Evolutionary conservation across 2,888 invertebrate species (phyloP).

Genomic region (Aspidiotus rigidus): DNA sequence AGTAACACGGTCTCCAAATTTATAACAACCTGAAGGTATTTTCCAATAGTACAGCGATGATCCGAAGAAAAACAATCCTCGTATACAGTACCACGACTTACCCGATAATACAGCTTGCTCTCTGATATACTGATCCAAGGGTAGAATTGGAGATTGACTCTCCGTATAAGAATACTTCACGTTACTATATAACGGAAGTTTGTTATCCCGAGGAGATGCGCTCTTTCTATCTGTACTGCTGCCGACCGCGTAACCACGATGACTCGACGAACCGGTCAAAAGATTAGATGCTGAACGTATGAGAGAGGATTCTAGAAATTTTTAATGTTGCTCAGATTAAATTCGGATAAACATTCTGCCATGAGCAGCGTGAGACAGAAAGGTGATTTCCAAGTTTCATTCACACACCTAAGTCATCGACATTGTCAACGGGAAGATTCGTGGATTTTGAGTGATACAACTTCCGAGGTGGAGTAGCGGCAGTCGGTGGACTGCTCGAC

Average conservation of each 20-base stretch:
- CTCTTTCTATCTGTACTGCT: conserved; percentile 30
- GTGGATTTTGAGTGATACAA: conserved; percentile 30
- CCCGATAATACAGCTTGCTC: conserved; percentile 72
- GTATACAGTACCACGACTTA: conserved; percentile 38
- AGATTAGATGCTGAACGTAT: conserved; percentile 32
- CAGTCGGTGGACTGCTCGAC: conserved; percentile 38
- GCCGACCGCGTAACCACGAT: conserved; percentile 22
- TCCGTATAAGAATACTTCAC: conserved; percentile 43
- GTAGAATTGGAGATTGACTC: conserved; percentile 55
- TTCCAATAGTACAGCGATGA: neutral
- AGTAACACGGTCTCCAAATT: conserved; percentile 57
- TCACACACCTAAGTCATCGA: neutral
- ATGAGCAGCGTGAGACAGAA: no score
- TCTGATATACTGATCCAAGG: conserved; percentile 77
- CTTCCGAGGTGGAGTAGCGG: conserved; percentile 34
- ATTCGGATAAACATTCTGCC: neutral
- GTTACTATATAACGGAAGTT: conserved; percentile 41
- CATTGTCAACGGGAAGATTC: conserved; percentile 15
- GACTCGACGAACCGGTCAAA: conserved; percentile 31
- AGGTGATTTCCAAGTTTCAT: neutral
- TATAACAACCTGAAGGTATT: conserved; percentile 54
- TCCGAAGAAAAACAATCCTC: neutral
- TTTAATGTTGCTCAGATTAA: neutral
- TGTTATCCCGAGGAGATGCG: conserved; percentile 32
- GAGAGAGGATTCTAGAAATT: neutral